These are phyloP conservation scores for Trachops cirrhosus DNA, from an alignment of 2,797 vertebrate genomes.

Conservation along the genomic window DNA sequence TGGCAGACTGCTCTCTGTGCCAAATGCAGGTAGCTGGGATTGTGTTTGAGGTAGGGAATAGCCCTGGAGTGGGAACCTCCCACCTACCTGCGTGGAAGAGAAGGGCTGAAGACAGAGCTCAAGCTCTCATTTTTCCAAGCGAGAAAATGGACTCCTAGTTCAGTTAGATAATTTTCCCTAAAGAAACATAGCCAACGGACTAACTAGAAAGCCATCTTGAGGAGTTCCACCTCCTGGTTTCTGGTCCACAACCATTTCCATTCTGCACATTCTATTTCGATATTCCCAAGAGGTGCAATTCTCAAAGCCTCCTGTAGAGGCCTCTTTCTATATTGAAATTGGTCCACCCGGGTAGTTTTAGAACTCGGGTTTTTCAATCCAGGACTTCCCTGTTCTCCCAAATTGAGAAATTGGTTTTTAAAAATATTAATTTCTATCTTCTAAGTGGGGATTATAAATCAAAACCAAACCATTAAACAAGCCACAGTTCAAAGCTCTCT, in stretches of 20 bases:
- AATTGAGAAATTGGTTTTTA: neutral
- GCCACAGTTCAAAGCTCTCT: neutral
- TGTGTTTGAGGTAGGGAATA: rapidly evolving
- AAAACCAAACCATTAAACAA: neutral
- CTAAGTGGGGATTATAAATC: neutral
- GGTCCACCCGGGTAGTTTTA: neutral
- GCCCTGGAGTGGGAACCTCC: too few relatives aligned
- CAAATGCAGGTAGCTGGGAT: rapidly evolving
- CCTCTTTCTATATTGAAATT: neutral
- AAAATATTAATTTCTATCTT: neutral
- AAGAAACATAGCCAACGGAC: neutral
- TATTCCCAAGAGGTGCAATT: neutral
- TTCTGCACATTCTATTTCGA: neutral
- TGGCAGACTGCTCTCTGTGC: neutral
- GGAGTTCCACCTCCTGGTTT: neutral
- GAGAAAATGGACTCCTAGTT: neutral
- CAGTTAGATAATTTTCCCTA: neutral
- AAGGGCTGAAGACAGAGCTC: neutral
- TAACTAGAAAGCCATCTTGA: neutral
- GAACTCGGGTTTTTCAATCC: neutral
- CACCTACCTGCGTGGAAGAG: neutral
- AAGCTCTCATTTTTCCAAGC: neutral
- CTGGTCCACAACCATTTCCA: neutral
- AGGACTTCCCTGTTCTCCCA: neutral
- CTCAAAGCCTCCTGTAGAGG: neutral